Base-by-base conservation (phyloP, 2,797 vertebrate genomes). In the Manis javanica region DNA sequence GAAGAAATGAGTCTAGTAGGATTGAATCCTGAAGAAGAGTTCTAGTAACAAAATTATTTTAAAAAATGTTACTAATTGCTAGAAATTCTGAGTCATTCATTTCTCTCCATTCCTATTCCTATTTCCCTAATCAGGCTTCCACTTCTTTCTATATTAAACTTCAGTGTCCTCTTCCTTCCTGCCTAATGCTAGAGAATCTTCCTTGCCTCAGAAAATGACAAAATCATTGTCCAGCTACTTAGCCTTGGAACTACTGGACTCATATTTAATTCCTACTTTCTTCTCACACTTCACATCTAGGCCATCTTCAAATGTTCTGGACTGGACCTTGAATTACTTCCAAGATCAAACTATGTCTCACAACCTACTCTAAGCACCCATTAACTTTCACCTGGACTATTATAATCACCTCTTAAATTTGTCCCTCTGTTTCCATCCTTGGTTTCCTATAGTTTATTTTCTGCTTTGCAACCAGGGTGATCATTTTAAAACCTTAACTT, bases 301-400 rank as follows among this genome's bases (percentile, higher is more conserved):
- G 39, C 39, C 19, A 91, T 55, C 57, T 87, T 87, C n/a, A 93
- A 31, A 71, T 64, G 21, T 53, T 81, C 21, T 53, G 69, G 26
- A 12, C 21, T 53, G 26, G 64, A 78, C 8, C n/a, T 95, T 87
- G 53, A 95, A 82, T 55, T 83, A 83, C 71, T 95, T 95, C 46
- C 53, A 82, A 31, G 90, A 68, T 75, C 23, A 42, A 81, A 81
- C 34, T 74, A 81, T 34, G 49, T 71, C 42, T 94, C 24, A 81
- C 19, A 75, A 59, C 34, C 51, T 81, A 64, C 23, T 64, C 55
- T 57, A 87, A 82, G 59, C 18, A 75, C 7, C 53, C 69, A 31
- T 1, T 46, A 34, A 83, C 31, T 92, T 88, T 68, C 61, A 88
- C 31, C 29, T 79, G 53, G 19, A 85, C 5, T 59, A 53, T 37